Evolutionary conservation across 2,113 vertebrate species (phyloP).

Genomic region (Excalfactoria chinensis): DNA sequence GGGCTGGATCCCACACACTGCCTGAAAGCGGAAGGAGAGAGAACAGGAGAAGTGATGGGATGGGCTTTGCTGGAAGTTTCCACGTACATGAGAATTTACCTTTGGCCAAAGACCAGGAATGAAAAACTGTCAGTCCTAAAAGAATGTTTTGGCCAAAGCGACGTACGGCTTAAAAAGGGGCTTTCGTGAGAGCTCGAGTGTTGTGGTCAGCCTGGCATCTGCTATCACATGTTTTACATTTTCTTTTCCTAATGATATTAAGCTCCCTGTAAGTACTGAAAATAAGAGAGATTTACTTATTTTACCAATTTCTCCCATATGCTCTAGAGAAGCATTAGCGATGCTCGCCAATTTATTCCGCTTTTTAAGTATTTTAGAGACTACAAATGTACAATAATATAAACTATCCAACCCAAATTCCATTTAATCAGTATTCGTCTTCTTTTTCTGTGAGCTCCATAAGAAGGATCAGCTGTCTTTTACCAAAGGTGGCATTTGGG

Average conservation of each 20-base stretch:
- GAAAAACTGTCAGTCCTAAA: background rate
- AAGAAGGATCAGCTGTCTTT: background rate
- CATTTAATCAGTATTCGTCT: background rate
- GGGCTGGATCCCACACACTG: accelerated
- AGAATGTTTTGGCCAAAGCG: slow-evolving; percentile 11
- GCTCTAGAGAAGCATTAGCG: background rate
- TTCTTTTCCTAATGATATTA: slow-evolving; percentile 59
- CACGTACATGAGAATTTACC: slow-evolving; percentile 26
- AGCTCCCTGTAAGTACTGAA: background rate
- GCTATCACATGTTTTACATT: slow-evolving; percentile 53
- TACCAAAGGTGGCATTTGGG: background rate
- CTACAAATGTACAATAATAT: background rate
- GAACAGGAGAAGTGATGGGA: background rate
- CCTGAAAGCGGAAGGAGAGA: background rate
- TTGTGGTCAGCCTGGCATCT: slow-evolving; percentile 57
- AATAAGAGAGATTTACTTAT: slow-evolving; percentile 19
- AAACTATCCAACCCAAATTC: background rate
- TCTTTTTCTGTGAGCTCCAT: background rate
- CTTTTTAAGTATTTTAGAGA: background rate
- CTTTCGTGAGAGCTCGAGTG: slow-evolving; percentile 34
- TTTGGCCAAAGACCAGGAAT: slow-evolving; percentile 51
- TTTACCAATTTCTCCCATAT: slow-evolving; percentile 11
- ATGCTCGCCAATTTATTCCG: background rate
- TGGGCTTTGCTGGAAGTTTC: slow-evolving; percentile 5
- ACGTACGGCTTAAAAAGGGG: background rate